Evolutionary conservation across 2,888 invertebrate species (phyloP), one percentile per base, ranked within the genome.

Genomic region (Graphium colonna): DNA sequence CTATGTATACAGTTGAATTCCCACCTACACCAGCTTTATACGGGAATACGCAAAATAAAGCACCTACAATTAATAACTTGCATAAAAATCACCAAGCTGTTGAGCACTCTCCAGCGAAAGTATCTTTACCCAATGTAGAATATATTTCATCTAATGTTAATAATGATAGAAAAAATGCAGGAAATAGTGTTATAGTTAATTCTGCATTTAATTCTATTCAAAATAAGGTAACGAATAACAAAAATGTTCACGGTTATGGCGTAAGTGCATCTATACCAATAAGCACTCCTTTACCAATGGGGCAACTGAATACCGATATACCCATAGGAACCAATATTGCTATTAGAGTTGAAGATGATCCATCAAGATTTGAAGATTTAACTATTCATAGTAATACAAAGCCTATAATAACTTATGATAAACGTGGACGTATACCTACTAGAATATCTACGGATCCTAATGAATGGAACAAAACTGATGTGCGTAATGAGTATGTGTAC

Each of bases 251-350:
- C 67, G 78, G 80, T 0, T 63, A 85, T 56, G 85, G 86, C 8
- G 80, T 86, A 15, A 87, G 83, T 60, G 68, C 84, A 10, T 75
- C 85, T 13, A 82, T 84, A 16, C 75, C 85, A 9, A 64, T 86
- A 31, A 74, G 69, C n/a, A 69, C 70, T 13, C 67, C 75, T 13
- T 60, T 73, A 8, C 75, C 79, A 56, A 72, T 68, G 58, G 75
- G 69, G 1, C 75, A 75, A 60, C 64, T 84, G 21, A 88, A 90
- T 58, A 72, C 90, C 21, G 78, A 88, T 60, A 90, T 90, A 61
- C 89, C 90, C 8, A 88, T 90, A 52, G 84, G 87, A 43, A 90
- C 90, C 0, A 90, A 90, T 58, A 82, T 90, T 64, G 90, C 90
- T 33, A 89, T 90, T 13, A 76, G 73, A 67, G 90, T 90, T 1